Evolutionary conservation across 2,797 vertebrate species (phyloP), one percentile per base, ranked within the genome.

Genomic region (Centroberyx gerrardi): DNA sequence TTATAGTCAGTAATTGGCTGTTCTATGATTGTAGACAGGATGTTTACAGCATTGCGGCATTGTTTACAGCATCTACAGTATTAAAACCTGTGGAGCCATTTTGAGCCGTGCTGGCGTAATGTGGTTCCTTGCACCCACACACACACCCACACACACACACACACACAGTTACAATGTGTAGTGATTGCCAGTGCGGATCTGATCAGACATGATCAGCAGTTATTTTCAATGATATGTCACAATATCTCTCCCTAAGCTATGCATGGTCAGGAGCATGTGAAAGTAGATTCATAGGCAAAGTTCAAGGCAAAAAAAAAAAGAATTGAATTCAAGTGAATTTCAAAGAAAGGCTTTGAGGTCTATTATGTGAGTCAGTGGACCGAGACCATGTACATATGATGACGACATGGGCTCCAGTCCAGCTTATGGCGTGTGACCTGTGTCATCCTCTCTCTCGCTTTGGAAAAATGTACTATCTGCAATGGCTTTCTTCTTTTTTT

Each of bases 1-100:
- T 4, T 18, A 55, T 10, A 65, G 48, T 10, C 52, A 17, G 40
- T 84, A 10, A 61, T 72, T 71, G 71, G 31, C 55, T 77, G 58
- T 59, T 28, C 38, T 51, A 5, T 33, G 44, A 59, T 31, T 68
- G 14, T 8, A 14, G 55, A 49, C 22, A 46, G 42, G 9, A 15
- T 53, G 49, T 55, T 78, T 53, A 33, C 62, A 28, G 12, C 7
- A 28, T 29, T 44, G 46, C 3, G 17, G 6, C 10, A 72, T 49
- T 69, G 44, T 64, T 76, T 70, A 29, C 12, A 54, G 17, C 27
- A 62, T 51, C n/a, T 40, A 51, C 22, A 28, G 33, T 28, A 38
- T 52, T 54, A 51, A 64, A 72, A 36, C 27, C 51, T 56, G 52
- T 17, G 46, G 31, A 18, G n/a, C 33, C 40, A 15, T 5, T 1